phyloP scores from a whole-genome alignment of 2,888 invertebrate species.

The Ophion costatus region DNA sequence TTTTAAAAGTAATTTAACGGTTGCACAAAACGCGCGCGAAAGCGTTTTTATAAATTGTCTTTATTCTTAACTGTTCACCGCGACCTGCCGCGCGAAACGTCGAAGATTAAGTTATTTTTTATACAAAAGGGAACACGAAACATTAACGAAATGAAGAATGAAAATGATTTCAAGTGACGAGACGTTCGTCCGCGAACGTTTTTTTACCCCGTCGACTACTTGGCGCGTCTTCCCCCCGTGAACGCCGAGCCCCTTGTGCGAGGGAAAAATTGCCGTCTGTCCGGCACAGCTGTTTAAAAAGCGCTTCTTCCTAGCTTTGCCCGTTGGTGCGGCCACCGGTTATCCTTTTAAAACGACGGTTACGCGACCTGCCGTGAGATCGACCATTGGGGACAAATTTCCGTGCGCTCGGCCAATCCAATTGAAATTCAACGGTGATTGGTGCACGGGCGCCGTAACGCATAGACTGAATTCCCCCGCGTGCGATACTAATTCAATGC shows the following conservation, averaged over 20 bases:
- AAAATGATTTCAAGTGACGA: constrained; percentile 33
- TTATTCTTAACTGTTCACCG: not conserved
- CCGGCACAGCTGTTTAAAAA: constrained; percentile 59
- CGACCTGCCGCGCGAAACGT: not conserved
- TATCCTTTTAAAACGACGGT: constrained; percentile 64
- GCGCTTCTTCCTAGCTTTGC: constrained; percentile 37
- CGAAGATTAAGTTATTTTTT: not conserved
- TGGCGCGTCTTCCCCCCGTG: constrained; percentile 64
- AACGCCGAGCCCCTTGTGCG: constrained; percentile 55
- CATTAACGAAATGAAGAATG: constrained; percentile 45
- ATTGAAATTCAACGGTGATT: constrained; percentile 3
- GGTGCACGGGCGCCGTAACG: constrained; percentile 21
- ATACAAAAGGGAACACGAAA: constrained; percentile 23
- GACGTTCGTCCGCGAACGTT: constrained; percentile 59
- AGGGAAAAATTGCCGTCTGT: constrained; percentile 64
- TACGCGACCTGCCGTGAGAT: constrained; percentile 51
- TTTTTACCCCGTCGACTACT: constrained; percentile 45
- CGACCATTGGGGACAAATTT: constrained; percentile 41
- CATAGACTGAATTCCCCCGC: not conserved
- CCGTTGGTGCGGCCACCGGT: constrained; percentile 54
- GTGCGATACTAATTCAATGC: not conserved
- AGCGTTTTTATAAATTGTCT: not conserved
- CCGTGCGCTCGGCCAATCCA: constrained; percentile 40
- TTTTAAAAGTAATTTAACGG: constrained; percentile 20
- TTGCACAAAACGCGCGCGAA: not conserved